Evolutionary conservation across 2,797 vertebrate genomes (phyloP).

Genomic region (Cyprinodon diabolis): DNA sequence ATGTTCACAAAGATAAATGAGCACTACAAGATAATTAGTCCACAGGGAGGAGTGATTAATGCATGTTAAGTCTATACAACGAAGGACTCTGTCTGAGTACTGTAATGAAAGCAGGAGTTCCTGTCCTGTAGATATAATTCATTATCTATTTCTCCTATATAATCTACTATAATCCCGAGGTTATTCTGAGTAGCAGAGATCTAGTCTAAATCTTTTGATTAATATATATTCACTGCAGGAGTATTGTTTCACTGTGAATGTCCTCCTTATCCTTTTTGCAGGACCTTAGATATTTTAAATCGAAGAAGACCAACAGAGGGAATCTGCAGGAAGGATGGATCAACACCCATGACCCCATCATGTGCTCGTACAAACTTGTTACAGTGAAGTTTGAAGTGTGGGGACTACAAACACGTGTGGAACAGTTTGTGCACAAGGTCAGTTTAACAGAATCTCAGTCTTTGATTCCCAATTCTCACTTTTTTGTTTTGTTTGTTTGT

Average conservation of each 20-base stretch:
- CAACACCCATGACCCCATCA: constrained; percentile 78
- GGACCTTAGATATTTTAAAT: constrained; percentile 85
- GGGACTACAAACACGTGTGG: constrained; percentile 88
- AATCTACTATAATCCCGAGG: no score
- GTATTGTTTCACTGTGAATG: background rate
- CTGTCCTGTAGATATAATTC: constrained; percentile 6
- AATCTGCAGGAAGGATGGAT: constrained; percentile 85
- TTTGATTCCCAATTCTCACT: background rate
- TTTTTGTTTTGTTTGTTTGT: background rate
- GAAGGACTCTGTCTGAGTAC: constrained; percentile 22
- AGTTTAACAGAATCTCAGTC: background rate
- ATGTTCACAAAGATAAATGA: constrained; percentile 47
- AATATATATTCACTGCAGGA: background rate
- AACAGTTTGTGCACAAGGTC: constrained; percentile 90
- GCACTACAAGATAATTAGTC: constrained; percentile 49
- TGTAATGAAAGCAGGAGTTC: constrained; percentile 32
- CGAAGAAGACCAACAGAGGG: constrained; percentile 82
- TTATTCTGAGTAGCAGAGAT: background rate
- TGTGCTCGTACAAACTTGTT: constrained; percentile 91
- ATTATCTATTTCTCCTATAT: no score
- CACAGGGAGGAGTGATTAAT: constrained; percentile 55
- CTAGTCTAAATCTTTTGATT: background rate
- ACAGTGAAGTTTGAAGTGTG: constrained; percentile 89
- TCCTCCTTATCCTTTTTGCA: constrained; percentile 35
- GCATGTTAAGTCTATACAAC: constrained; percentile 7